Base-by-base conservation (phyloP, 2,888 invertebrate genomes). In the Watsonalla cultraria region DNA sequence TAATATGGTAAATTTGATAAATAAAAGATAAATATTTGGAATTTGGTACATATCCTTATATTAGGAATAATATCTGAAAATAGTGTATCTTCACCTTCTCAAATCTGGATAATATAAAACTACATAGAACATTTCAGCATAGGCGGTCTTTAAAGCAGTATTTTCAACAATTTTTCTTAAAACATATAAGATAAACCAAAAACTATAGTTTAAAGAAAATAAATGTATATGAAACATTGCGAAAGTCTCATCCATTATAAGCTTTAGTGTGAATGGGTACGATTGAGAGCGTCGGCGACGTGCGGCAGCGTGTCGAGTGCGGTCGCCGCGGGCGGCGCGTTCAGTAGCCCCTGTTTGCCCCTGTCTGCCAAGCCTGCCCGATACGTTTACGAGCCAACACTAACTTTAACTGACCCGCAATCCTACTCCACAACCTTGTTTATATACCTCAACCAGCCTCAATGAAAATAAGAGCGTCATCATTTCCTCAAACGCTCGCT, bases 261-360 rank as follows among this genome's bases (percentile, higher is more conserved):
- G 75, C 72, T 61, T 74, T 72, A 70, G 78, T 77, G 73, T 86
- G 87, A 88, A 87, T 86, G 89, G 86, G 85, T 90, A 88, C 89
- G 86, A 86, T 86, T 85, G 83, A 78, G 80, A 83, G 87, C 82
- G 84, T 78, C 85, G 87, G 80, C 87, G 86, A 85, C 89, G 88
- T 86, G 88, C 88, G 80, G 80, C 82, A 72, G 84, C 88, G 86
- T 86, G 90, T 86, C 86, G 88, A 86, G 87, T 87, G 88, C 87
- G 90, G 89, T 88, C 88, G 89, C 90, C 86, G 86, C 87, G 88
- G 88, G 87, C 83, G 80, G 77, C 65, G 62, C 62, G 70, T 64
- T 65, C 76, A 72, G 80, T 76, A 79, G 80, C 80, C 77, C 74
- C 76, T 73, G 79, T 76, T 71, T 74, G 74, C 72, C 81, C 84